These are phyloP conservation scores for Falcunculus frontatus DNA, from an alignment of 2,113 vertebrate species.

Conservation along the genomic window DNA sequence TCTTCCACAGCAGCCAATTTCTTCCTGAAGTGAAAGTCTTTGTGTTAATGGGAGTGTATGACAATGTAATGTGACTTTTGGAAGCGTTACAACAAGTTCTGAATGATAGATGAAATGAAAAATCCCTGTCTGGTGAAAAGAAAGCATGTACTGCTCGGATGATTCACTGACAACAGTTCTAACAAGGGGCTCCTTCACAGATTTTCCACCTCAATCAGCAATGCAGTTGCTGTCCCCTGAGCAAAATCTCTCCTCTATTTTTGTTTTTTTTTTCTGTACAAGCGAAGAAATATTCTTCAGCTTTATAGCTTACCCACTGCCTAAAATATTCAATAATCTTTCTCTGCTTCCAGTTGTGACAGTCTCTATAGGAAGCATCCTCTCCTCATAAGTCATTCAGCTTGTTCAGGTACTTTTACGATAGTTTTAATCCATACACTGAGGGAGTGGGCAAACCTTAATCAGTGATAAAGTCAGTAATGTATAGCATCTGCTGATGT, in stretches of 20 bases:
- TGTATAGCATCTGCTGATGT: not conserved
- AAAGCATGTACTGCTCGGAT: not conserved
- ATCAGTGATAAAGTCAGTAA: not conserved
- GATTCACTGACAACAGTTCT: constrained; percentile 23
- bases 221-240: constrained; percentile 15
- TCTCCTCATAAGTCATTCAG: not conserved
- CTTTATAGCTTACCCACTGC: not conserved
- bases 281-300: not conserved
- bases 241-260: not conserved
- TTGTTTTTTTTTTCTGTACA: not conserved
- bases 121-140: constrained; percentile 12
- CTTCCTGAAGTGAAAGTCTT: not conserved
- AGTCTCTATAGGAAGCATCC: not conserved
- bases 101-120: constrained; percentile 36
- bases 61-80: constrained; percentile 42
- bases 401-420: not conserved
- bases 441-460: not conserved
- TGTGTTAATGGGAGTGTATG: not conserved
- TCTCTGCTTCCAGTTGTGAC: not conserved
- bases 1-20: not conserved
- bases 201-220: constrained; percentile 56
- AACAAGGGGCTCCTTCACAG: constrained; percentile 32
- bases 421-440: not conserved
- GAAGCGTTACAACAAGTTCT: constrained; percentile 32
- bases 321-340: not conserved